These are phyloP conservation scores for Agelaius tricolor DNA, from an alignment of 2,113 vertebrate species.

Conservation along the genomic window DNA sequence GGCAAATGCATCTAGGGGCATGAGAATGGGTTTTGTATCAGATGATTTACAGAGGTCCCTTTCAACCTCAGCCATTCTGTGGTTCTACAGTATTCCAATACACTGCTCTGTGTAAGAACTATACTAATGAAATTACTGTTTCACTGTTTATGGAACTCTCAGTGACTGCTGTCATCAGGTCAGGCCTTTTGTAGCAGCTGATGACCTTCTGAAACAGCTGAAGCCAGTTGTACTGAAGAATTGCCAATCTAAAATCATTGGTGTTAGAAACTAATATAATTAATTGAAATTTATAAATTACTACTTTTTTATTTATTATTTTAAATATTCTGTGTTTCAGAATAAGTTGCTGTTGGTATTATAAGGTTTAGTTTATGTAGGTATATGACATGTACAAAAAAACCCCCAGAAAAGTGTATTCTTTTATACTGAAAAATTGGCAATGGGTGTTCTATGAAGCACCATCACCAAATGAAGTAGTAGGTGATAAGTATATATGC, in stretches of 20 bases:
- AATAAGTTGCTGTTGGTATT: neutral
- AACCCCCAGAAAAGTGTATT: neutral
- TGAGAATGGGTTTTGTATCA: neutral
- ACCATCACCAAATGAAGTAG: neutral
- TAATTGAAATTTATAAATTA: neutral
- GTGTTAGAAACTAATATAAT: neutral
- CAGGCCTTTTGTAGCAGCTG: neutral
- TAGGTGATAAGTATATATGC: neutral
- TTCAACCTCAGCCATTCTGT: neutral
- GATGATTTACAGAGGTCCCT: neutral
- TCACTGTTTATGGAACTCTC: neutral
- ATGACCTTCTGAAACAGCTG: neutral
- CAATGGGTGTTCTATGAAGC: neutral
- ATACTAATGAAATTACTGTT: neutral
- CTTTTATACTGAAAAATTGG: neutral
- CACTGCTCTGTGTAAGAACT: neutral
- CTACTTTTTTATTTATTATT: neutral
- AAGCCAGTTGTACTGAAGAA: neutral
- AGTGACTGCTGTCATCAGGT: neutral
- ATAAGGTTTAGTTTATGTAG: neutral
- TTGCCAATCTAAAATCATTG: neutral
- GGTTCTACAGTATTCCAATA: no score
- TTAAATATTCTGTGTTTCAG: neutral
- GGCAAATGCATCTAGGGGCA: neutral
- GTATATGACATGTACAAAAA: neutral